Evolutionary conservation across 2,113 vertebrate genomes (phyloP), one percentile per base, ranked within the genome.

Genomic region (Callorhinus ursinus): DNA sequence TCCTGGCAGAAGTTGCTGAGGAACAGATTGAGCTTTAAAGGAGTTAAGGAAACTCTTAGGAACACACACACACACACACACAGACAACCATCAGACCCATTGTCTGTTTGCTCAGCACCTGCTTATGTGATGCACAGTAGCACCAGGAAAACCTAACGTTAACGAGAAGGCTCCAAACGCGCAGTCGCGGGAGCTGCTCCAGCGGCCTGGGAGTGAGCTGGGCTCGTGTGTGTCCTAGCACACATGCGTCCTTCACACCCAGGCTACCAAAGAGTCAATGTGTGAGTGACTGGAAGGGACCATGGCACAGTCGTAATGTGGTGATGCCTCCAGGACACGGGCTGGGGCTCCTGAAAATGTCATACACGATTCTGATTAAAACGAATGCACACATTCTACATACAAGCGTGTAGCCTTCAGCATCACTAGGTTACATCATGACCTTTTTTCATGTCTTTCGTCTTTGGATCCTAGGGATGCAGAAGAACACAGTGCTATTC

Each of bases 191-290:
- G n/a, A 28, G 36, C 36, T n/a, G 2, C 57, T 65, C 72, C 21
- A 5, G 9, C 1, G 4, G 15, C 46, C 26, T 16, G n/a, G 3
- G 24, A 39, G 7, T 2, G 61, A 2, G 33, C 24, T 5, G 59
- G 15, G 26, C 18, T 69, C 4, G 0, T n/a, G 67, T 7, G 36
- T 42, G 36, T 63, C 16, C 2, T 28, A 19, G 24, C 5, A 7
- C 7, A 18, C 55, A 16, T 0, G 1, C 3, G 1, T 14, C 61
- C 46, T 53, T 39, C 33, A 67, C 22, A 61, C 16, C 11, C n/a
- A 36, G 46, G 46, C 22, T 9, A 51, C 55, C 24, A 1, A 26
- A 49, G 90, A 36, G 28, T 59, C 33, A 26, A 4, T 7, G 22
- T 28, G n/a, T 26, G 26, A 33, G 1, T 14, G n/a, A 55, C 59